Conservation (phyloP, 2,113 vertebrate species). For the Chaetodon auriga region DNA sequence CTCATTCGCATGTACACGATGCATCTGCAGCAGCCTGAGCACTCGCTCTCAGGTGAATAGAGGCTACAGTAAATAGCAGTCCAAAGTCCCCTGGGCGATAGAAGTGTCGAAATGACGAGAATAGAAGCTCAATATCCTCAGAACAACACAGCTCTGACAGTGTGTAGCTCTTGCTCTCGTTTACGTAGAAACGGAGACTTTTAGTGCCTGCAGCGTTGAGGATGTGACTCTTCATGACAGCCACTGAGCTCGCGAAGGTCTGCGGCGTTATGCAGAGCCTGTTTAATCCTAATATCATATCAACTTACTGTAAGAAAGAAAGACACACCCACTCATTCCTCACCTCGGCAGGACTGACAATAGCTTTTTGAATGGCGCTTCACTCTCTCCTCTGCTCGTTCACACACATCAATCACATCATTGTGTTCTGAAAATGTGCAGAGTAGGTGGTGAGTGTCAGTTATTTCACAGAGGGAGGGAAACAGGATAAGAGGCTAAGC, state of each 20-base stretch:
- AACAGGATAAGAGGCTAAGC: conserved; percentile 32
- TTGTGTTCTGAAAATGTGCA: conserved; percentile 44
- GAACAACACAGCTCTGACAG: too few relatives aligned
- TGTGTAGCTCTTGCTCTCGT: too few relatives aligned
- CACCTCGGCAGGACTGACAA: conserved; percentile 14
- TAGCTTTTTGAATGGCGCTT: conserved; percentile 29
- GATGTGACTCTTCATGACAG: neutral
- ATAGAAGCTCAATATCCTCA: too few relatives aligned
- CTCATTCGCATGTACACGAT: too few relatives aligned
- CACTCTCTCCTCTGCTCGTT: conserved; percentile 31
- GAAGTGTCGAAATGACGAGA: too few relatives aligned
- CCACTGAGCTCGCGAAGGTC: conserved; percentile 13
- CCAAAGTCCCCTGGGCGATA: too few relatives aligned
- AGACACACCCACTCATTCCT: conserved; percentile 15
- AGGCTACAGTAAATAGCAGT: too few relatives aligned
- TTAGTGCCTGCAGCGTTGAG: neutral
- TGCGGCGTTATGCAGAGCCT: neutral
- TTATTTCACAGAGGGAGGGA: conserved; percentile 14
- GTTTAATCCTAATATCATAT: conserved; percentile 32
- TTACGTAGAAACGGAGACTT: neutral
- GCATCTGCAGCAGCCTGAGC: too few relatives aligned
- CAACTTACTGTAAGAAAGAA: conserved; percentile 18
- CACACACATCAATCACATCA: conserved; percentile 34
- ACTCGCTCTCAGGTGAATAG: too few relatives aligned
- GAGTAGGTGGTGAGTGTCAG: conserved; percentile 37